Percentiles rank a stretch among this genome's conserved stretches.
phyloP scores from a whole-genome alignment of 2,888 invertebrate species.

The Nudaria mundana region DNA sequence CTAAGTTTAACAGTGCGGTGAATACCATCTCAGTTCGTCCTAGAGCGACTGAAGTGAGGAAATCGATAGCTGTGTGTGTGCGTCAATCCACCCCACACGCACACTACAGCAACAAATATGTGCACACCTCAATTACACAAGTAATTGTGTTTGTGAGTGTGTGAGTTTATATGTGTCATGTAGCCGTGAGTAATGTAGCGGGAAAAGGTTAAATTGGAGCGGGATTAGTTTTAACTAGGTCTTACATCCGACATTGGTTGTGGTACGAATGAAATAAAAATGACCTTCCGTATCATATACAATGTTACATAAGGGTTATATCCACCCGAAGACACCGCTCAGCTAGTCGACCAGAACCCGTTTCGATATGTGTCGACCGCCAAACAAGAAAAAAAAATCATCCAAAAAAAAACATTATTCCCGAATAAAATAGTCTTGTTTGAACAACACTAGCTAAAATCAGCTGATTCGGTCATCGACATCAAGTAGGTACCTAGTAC shows the following conservation, averaged over 20 bases:
- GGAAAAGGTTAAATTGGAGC: slow-evolving; percentile 26
- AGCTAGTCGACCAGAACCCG: too few relatives aligned
- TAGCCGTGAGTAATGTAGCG: slow-evolving; percentile 10
- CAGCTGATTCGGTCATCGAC: too few relatives aligned
- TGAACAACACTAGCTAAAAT: too few relatives aligned
- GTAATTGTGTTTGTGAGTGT: not conserved
- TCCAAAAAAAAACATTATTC: too few relatives aligned
- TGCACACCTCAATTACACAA: not conserved
- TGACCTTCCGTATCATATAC: too few relatives aligned
- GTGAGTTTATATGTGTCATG: not conserved
- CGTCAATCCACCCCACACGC: slow-evolving; percentile 6
- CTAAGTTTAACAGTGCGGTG: slow-evolving; percentile 10
- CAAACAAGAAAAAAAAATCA: too few relatives aligned
- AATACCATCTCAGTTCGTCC: slow-evolving; percentile 4
- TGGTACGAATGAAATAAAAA: not conserved
- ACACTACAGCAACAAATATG: not conserved
- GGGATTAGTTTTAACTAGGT: slow-evolving; percentile 27
- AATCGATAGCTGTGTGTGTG: slow-evolving; percentile 19
- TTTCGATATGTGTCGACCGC: too few relatives aligned
- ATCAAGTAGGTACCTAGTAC: too few relatives aligned
- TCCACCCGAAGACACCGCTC: too few relatives aligned
- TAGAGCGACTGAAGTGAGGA: slow-evolving; percentile 15
- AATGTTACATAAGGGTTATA: too few relatives aligned
- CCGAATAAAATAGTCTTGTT: too few relatives aligned
- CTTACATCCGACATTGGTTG: slow-evolving; percentile 12